Evolutionary conservation across 2,113 vertebrate genomes (phyloP), one percentile per base, ranked within the genome.

Genomic region (Hoplias malabaricus): DNA sequence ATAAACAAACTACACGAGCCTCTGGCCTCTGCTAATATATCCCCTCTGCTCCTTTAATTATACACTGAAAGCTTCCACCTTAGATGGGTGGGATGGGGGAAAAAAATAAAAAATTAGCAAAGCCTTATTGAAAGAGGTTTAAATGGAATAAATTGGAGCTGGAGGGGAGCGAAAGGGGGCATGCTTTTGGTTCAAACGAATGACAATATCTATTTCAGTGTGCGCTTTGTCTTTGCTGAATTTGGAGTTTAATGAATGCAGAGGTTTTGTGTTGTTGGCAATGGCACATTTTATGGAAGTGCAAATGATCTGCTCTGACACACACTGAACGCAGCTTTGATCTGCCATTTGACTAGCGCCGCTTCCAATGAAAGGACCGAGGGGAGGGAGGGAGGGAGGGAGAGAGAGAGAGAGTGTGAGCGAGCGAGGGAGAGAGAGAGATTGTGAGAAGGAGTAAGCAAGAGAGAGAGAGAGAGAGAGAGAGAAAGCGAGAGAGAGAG

Each of bases 251-350:
- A 86, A 88, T 84, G 82, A 85, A 86, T 75, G 65, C 67, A 62
- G 50, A 57, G 78, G 72, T 83, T 86, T 74, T 74, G 85, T 75
- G 57, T 82, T 67, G 69, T 62, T 38, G 13, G 65, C 66, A 62
- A 80, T 72, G 69, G 27, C 53, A 66, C 42, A 50, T 79, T 80
- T 81, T 75, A 84, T 80, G 81, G 83, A 82, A 84, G 84, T 84
- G 83, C 83, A 85, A 86, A 87, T 86, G 71, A 86, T 84, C 78
- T 48, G 71, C 81, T 72, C 78, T 82, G 82, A 86, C 84, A 82
- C 63, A 61, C 76, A 80, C 79, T 79, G 80, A 84, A 80, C 74
- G 65, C 16, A 11, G 74, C 80, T 84, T 85, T 85, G 81, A 86
- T 86, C 86, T 82, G 76, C 48, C 40, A 77, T 84, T 83, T 85